phyloP scores from a whole-genome alignment of 1,140 invertebrate species.

The Zaprionus kolodkinae region DNA sequence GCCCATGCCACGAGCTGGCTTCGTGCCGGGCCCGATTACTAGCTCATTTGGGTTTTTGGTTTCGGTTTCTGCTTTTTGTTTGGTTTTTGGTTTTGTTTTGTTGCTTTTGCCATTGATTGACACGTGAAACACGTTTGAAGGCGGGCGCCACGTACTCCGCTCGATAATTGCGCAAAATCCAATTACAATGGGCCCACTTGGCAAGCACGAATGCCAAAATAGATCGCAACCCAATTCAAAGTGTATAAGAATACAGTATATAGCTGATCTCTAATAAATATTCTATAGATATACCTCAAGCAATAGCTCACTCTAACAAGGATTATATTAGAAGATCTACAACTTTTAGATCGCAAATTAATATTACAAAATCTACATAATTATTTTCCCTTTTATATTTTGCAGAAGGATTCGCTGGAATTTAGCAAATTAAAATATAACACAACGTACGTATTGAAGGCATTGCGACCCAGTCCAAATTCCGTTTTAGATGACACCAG shows the following conservation, averaged over 20 bases:
- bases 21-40: conserved; percentile 52
- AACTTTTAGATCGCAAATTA: background rate
- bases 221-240: background rate
- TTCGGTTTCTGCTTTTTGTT: conserved; percentile 27
- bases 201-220: conserved; percentile 10
- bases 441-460: conserved; percentile 73
- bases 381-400: conserved; percentile 8
- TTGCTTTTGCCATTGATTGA: conserved; percentile 43
- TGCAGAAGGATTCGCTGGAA: conserved; percentile 77
- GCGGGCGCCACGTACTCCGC: conserved; percentile 43
- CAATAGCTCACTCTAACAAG: no score
- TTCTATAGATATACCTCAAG: no score
- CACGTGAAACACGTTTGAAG: conserved; percentile 68
- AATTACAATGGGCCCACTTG: conserved; percentile 38
- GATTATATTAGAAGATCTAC: background rate
- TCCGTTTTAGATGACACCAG: conserved; percentile 60
- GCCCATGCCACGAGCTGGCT: conserved; percentile 37
- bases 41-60: conserved; percentile 19
- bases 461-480: conserved; percentile 50
- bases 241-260: no score
- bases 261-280: background rate
- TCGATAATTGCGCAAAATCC: conserved; percentile 26
- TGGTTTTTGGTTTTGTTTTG: conserved; percentile 15
- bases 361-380: no score
- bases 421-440: conserved; percentile 81